Base-by-base conservation (phyloP, 2,888 invertebrate genomes). In the Oxystoma pomonae region DNA sequence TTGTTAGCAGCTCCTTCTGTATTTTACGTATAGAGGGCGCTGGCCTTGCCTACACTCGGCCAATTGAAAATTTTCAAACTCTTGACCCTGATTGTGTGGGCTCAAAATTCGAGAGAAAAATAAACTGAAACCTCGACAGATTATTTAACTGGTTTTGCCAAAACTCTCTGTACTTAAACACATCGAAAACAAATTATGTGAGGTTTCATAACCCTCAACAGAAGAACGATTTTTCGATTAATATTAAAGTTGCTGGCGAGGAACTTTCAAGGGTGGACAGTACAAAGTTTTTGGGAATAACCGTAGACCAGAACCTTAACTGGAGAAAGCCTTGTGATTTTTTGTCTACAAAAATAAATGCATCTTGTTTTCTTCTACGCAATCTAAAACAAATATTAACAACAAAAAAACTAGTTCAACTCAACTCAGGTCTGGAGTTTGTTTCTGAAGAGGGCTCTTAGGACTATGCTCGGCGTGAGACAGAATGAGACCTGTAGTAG, bases 141-240 rank as follows among this genome's bases (percentile, higher is more conserved):
- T n/a, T n/a, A n/a, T n/a, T n/a, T n/a, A 50, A 50, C 12, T 50
- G 50, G 50, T 50, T 50, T n/a, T 12, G 50, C 50, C 50, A 50
- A 50, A 50, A 50, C 50, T 50, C 50, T 50, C n/a, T 50, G 50
- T n/a, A 50, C 50, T 50, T 50, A 50, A 50, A 50, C n/a, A 50
- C 50, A 50, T 12, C 50, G 12, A 50, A 50, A 50, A 9, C 50
- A 50, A 50, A 50, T 50, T 50, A 50, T n/a, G n/a, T 50, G 12
- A 9, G 50, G n/a, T 50, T 50, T n/a, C 50, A 50, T n/a, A 50
- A n/a, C n/a, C 50, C 9, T n/a, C 50, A 50, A 50, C 50, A 50
- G n/a, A 50, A n/a, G n/a, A 50, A 50, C 50, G 50, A 50, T 50
- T n/a, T 50, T 50, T 50, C 50, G 9, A 9, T 50, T 50, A 50